Conservation (phyloP, 1,140 invertebrate species). For the Lutraria rhynchaena region DNA sequence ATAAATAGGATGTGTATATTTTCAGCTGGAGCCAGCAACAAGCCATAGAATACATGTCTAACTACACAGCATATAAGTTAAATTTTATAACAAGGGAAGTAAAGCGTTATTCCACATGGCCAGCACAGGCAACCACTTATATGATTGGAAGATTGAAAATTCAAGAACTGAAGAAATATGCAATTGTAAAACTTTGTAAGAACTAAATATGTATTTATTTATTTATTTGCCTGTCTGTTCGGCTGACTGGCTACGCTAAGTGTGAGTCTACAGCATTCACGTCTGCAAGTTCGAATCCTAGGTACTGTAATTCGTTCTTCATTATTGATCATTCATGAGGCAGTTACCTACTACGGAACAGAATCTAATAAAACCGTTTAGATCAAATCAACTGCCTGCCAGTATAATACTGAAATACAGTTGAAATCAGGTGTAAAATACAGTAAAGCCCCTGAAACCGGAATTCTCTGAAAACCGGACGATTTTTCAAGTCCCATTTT, state of each 20-base stretch:
- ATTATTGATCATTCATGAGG: neutral
- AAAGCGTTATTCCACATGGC: slow-evolving; percentile 82
- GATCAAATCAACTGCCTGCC: neutral
- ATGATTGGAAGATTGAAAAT: slow-evolving; percentile 83
- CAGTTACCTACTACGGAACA: neutral
- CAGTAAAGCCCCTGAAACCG: too few relatives aligned
- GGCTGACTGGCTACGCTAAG: neutral
- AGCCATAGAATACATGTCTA: slow-evolving; percentile 80
- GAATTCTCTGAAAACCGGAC: too few relatives aligned
- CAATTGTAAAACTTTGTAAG: slow-evolving; percentile 76
- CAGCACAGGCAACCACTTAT: slow-evolving; percentile 82
- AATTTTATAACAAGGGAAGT: slow-evolving; percentile 77
- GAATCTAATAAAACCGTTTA: neutral
- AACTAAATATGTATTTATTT: neutral
- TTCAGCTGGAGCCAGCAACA: slow-evolving; percentile 79
- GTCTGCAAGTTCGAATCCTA: too few relatives aligned
- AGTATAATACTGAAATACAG: too few relatives aligned
- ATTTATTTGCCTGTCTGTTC: neutral
- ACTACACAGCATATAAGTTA: slow-evolving; percentile 73
- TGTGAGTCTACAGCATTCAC: too few relatives aligned
- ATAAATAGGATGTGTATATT: too few relatives aligned
- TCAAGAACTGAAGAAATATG: slow-evolving; percentile 77
- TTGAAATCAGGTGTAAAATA: too few relatives aligned
- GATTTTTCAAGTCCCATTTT: too few relatives aligned
- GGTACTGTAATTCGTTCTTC: too few relatives aligned